A percentile compares a stretch with the other conserved stretches of the same genome.
Conservation (phyloP, 2,888 invertebrate species). For the Eurytoma adleriae region DNA sequence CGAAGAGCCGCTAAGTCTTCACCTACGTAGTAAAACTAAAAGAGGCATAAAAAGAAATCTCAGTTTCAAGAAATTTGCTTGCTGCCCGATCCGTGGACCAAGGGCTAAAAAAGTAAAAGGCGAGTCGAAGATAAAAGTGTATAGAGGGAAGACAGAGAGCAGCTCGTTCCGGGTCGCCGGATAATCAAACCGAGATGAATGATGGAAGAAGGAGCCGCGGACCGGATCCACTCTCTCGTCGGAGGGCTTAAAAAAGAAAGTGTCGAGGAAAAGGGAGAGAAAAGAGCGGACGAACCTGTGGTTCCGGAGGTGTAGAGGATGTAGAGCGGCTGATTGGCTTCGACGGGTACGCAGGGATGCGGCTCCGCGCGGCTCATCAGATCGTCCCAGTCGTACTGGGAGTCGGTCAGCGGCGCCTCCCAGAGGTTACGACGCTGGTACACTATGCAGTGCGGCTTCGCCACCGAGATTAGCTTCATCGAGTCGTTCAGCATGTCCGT, state of each 20-base stretch:
- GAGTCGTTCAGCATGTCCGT: constrained; percentile 91
- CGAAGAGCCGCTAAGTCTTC: too few species aligned
- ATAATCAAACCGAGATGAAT: too few species aligned
- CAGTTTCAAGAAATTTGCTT: too few species aligned
- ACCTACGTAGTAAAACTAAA: too few species aligned
- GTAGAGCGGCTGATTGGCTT: constrained; percentile 93
- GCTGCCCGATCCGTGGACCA: too few species aligned
- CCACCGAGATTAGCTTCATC: constrained; percentile 81
- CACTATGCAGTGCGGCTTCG: constrained; percentile 89
- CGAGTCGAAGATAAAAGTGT: too few species aligned
- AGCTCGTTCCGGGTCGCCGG: too few species aligned
- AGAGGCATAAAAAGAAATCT: too few species aligned
- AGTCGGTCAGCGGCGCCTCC: constrained; percentile 80
- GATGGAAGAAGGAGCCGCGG: neutral
- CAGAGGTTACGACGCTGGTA: constrained; percentile 86
- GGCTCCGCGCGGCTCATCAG: constrained; percentile 82
- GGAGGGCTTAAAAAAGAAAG: neutral
- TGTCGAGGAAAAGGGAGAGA: neutral
- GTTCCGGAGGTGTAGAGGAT: constrained; percentile 95
- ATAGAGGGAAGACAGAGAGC: too few species aligned
- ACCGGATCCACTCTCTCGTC: too few species aligned
- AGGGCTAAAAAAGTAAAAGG: too few species aligned
- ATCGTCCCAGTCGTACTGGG: constrained; percentile 89
- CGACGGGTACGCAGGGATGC: constrained; percentile 89
- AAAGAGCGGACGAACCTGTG: constrained; percentile 78